Base-by-base conservation (phyloP, 2,888 invertebrate genomes). In the Chymomyza amoena region DNA sequence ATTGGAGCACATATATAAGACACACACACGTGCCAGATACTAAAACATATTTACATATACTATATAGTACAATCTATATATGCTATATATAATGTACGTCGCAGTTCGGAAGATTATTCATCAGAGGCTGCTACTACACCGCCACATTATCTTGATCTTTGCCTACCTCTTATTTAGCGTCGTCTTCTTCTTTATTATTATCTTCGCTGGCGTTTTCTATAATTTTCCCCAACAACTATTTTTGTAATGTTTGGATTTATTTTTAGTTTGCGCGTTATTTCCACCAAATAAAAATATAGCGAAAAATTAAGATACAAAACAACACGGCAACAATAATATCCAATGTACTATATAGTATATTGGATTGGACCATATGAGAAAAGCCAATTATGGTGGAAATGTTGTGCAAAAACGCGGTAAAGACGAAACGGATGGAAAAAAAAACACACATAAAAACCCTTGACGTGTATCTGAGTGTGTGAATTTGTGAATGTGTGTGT, bases 191-290 rank as follows among this genome's bases (percentile, higher is more conserved):
- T 64, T 54, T 64, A 6, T 6, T 64, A 4, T 5, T 54, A 13
- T n/a, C 28, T 32, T 62, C 73, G 39, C 18, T 36, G 61, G 20
- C 20, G n/a, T 67, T 63, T 68, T 60, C 54, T 57, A 13, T 9
- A 39, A 54, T 28, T 20, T 28, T 60, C 59, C 54, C 15, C 61
- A 62, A 80, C 70, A 66, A 80, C 76, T 87, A 87, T 84, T 87
- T 85, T 84, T 73, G 88, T 80, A 85, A 80, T 85, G 86, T 88
- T 80, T 84, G 88, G 72, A 73, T 83, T 80, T 84, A 85, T 87
- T 85, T 84, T 83, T 80, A 86, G 86, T 78, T 66, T 71, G 72
- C 77, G 69, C 77, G 68, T 71, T 79, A 71, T 78, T 70, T 72
- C 78, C 74, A 86, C 76, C 72, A 83, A 74, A 0, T 7, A 32